Percentiles rank a stretch among this genome's conserved stretches.
Conservation (phyloP, 2,888 invertebrate genomes). For the Drosophila ezoana region DNA sequence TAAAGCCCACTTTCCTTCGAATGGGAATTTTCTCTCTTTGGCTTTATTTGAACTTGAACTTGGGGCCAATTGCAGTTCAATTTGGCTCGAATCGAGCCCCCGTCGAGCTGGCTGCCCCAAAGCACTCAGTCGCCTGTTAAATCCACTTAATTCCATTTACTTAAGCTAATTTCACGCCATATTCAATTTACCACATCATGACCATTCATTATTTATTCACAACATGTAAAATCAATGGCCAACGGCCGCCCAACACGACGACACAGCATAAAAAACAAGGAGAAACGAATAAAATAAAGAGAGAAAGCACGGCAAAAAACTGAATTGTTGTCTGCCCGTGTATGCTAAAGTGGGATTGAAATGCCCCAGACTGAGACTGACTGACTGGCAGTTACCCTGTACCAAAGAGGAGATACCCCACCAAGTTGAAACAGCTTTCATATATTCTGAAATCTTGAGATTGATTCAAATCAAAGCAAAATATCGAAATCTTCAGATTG, state of each 20-base stretch:
- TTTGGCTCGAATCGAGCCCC: conserved; percentile 1
- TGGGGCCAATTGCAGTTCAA: conserved; percentile 42
- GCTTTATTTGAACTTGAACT: conserved; percentile 4
- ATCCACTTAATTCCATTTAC: conserved; percentile 83
- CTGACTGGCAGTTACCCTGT: conserved; percentile 12
- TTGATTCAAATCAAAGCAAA: no score
- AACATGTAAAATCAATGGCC: conserved; percentile 83
- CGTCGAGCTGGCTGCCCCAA: conserved; percentile 5
- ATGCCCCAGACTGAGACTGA: background rate
- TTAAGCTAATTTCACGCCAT: conserved; percentile 83
- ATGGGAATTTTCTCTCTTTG: background rate
- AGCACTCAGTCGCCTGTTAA: conserved; percentile 71
- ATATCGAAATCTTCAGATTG: no score
- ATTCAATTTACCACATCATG: conserved; percentile 82
- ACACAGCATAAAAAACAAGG: conserved; percentile 26
- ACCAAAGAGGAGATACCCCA: background rate
- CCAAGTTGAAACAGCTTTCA: no score
- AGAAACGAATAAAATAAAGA: conserved; percentile 8
- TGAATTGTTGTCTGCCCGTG: conserved; percentile 69
- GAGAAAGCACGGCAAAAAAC: conserved; percentile 36
- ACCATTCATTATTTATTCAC: conserved; percentile 83
- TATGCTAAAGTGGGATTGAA: background rate
- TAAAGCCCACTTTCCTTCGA: no score
- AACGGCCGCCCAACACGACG: conserved; percentile 24
- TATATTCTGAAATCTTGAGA: no score